A percentile compares a stretch with the other conserved stretches of the same genome.
Evolutionary conservation across 2,113 vertebrate species (phyloP).

Genomic region (Balaeniceps rex): DNA sequence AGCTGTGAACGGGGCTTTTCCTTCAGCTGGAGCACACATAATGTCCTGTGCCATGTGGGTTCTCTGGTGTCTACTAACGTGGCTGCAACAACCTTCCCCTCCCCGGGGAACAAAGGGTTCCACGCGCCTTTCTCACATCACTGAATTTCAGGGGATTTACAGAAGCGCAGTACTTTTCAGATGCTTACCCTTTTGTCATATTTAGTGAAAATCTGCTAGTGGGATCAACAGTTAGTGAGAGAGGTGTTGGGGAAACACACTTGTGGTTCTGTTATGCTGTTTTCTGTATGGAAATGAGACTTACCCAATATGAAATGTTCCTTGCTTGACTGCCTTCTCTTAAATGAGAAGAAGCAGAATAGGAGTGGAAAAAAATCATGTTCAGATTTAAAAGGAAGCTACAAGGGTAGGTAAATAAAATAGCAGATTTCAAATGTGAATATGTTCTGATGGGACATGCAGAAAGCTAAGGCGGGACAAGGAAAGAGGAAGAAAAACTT

Average conservation of each 20-base stretch:
- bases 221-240: neutral
- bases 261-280: neutral
- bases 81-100: neutral
- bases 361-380: neutral
- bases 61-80: neutral
- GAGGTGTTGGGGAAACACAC: neutral
- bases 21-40: neutral
- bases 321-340: neutral
- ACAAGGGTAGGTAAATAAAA: neutral
- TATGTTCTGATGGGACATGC: neutral
- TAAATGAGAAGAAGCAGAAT: neutral
- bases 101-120: neutral
- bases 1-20: neutral
- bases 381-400: neutral
- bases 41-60: neutral
- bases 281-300: neutral
- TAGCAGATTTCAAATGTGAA: neutral
- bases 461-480: neutral
- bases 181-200: neutral
- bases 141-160: neutral
- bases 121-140: fast-evolving
- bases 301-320: neutral
- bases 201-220: neutral
- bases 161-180: neutral
- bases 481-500: neutral